Percentiles rank a stretch among this genome's conserved stretches.
Evolutionary conservation across 2,888 invertebrate species (phyloP).

Genomic region (Drosophila setosimentum): DNA sequence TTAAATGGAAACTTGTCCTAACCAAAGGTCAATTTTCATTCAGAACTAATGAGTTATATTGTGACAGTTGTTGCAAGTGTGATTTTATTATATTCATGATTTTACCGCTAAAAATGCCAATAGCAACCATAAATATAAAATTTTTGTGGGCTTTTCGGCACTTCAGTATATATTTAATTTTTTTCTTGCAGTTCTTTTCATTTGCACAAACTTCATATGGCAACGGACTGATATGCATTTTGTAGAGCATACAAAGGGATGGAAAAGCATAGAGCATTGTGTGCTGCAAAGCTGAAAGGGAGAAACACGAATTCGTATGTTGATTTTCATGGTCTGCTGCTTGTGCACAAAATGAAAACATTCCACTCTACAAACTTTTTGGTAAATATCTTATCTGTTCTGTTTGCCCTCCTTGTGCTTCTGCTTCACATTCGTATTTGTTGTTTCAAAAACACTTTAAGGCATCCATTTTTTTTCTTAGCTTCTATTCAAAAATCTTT

Average conservation of each 20-base stretch:
- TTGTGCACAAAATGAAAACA: conserved; percentile 78
- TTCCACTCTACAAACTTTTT: conserved; percentile 63
- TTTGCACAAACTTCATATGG: conserved; percentile 41
- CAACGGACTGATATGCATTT: conserved; percentile 56
- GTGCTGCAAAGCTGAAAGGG: conserved; percentile 27
- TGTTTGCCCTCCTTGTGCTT: conserved; percentile 27
- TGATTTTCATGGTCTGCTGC: conserved; percentile 80
- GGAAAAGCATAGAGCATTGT: conserved; percentile 17
- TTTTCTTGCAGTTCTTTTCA: conserved; percentile 15
- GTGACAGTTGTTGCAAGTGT: conserved; percentile 3
- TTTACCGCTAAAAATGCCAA: conserved; percentile 4
- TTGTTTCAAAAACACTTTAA: conserved; percentile 1
- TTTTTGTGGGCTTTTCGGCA: conserved; percentile 15
- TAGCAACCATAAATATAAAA: neutral
- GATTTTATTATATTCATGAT: neutral
- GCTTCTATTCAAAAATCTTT: conserved; percentile 47
- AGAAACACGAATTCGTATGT: conserved; percentile 59
- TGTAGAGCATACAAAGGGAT: conserved; percentile 39
- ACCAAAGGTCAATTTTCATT: conserved; percentile 13
- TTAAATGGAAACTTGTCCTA: neutral
- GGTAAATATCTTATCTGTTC: conserved; percentile 62
- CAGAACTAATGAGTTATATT: conserved; percentile 9
- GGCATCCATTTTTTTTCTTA: conserved; percentile 19
- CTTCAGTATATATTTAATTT: conserved; percentile 6
- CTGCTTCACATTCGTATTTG: neutral